Evolutionary conservation across 2,113 vertebrate species (phyloP), one percentile per base, ranked within the genome.

Genomic region (Rhodinocichla rosea): DNA sequence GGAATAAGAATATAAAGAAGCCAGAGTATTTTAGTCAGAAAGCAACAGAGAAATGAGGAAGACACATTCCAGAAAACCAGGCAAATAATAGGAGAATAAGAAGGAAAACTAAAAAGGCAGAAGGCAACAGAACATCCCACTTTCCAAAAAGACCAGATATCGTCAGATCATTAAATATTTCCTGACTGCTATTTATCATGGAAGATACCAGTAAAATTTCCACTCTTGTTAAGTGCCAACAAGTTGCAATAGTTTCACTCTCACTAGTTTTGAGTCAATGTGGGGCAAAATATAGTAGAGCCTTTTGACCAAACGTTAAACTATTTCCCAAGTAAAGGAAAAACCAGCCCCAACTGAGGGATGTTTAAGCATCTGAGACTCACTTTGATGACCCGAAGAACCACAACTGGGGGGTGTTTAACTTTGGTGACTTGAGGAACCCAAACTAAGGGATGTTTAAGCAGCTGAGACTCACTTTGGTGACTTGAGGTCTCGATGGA

Each of bases 401-500:
- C 53, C 53, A 59, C 37, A 50, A 1, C 32, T 44, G 17, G 14
- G 37, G 7, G 9, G 13, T 27, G 26, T 33, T 87, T 44, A 39
- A 59, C 3, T 52, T 98, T 63, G 56, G 24, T 16, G 30, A 62
- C n/a, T 17, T 14, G 56, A 79, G 20, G 23, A 59, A 39, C 45
- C 13, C 45, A 44, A 59, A 74, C 60, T 12, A 65, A 44, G 27
- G 52, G 39, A 60, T 21, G 5, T 59, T 45, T 67, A 55, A 55
- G 55, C 70, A 60, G 40, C 47, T 69, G 40, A 42, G 26, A 83
- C 88, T 90, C 95, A 99, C 99, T 99, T 99, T 76, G 99, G 99
- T 87, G 99, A 99, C 96, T 99, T 99, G 95, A 99, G 99, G 97
- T 99, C 99, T 95, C 99, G 98, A 97, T 99, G 99, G 97, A 99